A percentile compares a stretch with the other conserved stretches of the same genome.
phyloP scores from a whole-genome alignment of 2,113 vertebrate species.

The Paratilapia polleni region DNA sequence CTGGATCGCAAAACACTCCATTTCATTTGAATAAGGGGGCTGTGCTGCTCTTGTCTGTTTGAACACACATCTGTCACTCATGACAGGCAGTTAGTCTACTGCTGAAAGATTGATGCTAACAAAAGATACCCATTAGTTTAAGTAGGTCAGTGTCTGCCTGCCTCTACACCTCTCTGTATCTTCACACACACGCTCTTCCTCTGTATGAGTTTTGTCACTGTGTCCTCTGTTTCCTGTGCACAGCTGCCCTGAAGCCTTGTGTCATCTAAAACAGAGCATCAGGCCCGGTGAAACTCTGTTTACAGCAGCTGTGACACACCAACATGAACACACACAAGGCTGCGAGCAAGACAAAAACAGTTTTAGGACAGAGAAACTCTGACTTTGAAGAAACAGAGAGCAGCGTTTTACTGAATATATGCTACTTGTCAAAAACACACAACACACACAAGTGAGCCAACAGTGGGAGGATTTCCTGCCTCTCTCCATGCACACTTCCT shows the following conservation, averaged over 20 bases:
- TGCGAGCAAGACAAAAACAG: not conserved
- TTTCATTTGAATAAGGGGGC: rapidly evolving
- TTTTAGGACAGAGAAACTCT: not conserved
- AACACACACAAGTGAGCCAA: constrained; percentile 36
- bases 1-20: not conserved
- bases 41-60: not conserved
- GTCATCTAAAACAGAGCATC: constrained; percentile 3
- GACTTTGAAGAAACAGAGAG: not conserved
- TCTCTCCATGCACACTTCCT: constrained; percentile 83
- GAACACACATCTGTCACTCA: not conserved
- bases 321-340: not conserved
- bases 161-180: constrained; percentile 3
- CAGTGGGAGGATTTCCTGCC: constrained; percentile 88
- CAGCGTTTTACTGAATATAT: not conserved
- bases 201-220: not conserved
- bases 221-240: constrained; percentile 12
- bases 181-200: not conserved
- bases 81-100: not conserved
- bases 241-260: constrained; percentile 9
- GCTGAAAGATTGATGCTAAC: not conserved
- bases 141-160: constrained; percentile 34
- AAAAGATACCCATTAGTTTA: not conserved
- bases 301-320: constrained; percentile 15
- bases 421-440: constrained; percentile 18
- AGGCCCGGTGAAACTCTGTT: not conserved